Evolutionary conservation across 2,888 invertebrate genomes (phyloP).

Genomic region (Elaeidobius kamerunicus): DNA sequence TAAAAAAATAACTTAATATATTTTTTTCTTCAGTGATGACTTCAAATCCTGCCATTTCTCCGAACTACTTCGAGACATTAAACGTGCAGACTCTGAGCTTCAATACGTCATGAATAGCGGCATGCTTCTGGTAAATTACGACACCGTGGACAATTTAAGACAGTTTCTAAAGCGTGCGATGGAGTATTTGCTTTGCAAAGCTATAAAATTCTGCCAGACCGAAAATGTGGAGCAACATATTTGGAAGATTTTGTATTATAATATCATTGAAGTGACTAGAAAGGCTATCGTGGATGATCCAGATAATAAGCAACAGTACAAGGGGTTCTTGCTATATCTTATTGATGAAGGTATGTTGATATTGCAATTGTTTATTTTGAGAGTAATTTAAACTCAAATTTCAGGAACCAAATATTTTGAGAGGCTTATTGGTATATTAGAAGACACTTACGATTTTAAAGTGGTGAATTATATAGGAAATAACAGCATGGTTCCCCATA

Average conservation of each 20-base stretch:
- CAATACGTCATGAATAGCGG: constrained; percentile 62
- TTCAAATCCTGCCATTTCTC: constrained; percentile 62
- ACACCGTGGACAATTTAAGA: constrained; percentile 59
- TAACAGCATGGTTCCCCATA: constrained; percentile 57
- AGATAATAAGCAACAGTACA: constrained; percentile 62
- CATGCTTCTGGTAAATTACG: constrained; percentile 64
- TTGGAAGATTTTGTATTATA: constrained; percentile 89
- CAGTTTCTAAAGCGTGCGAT: constrained; percentile 66
- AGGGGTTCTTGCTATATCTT: constrained; percentile 62
- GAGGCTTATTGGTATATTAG: constrained; percentile 66
- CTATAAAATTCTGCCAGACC: constrained; percentile 82
- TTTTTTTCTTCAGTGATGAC: constrained; percentile 50
- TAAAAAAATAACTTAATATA: no score
- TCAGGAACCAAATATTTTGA: constrained; percentile 67
- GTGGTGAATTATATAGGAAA: constrained; percentile 61
- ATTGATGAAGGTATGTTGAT: constrained; percentile 68
- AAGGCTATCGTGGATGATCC: constrained; percentile 62
- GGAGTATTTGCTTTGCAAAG: constrained; percentile 65
- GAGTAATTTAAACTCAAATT: neutral
- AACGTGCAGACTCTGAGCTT: constrained; percentile 65
- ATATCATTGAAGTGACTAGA: constrained; percentile 79
- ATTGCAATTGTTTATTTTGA: constrained; percentile 2
- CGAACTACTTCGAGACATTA: constrained; percentile 61
- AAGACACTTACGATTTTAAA: constrained; percentile 72
- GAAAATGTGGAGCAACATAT: constrained; percentile 87